Conservation (phyloP, 2,888 invertebrate species). For the Chesias legatella region DNA sequence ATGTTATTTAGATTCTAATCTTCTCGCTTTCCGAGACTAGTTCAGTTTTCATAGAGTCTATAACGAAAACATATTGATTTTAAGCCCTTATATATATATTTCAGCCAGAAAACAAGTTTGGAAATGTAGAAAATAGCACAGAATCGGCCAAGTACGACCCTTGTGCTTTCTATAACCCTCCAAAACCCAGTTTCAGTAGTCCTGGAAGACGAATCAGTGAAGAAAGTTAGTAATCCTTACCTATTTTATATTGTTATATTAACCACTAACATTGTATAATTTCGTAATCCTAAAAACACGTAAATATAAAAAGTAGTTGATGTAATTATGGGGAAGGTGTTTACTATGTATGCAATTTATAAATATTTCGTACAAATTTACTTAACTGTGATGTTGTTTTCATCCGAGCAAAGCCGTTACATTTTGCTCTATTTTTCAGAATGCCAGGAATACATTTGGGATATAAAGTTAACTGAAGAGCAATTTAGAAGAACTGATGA, state of each 20-base stretch:
- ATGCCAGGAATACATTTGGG: constrained; percentile 46
- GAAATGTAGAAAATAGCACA: constrained; percentile 1
- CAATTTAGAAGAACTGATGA: constrained; percentile 12
- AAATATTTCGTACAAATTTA: no score
- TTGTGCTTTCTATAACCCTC: constrained; percentile 32
- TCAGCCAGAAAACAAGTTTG: constrained; percentile 12
- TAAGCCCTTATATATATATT: neutral
- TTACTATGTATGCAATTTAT: no score
- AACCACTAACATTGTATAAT: no score
- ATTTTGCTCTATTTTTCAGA: constrained; percentile 35
- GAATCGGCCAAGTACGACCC: constrained; percentile 21
- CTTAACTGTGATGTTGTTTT: no score
- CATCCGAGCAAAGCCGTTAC: no score
- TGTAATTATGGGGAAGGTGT: no score
- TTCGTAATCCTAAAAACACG: no score
- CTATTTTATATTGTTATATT: no score
- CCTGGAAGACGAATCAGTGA: constrained; percentile 42
- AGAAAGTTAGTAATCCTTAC: constrained; percentile 45
- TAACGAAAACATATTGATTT: neutral
- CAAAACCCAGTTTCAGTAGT: constrained; percentile 40
- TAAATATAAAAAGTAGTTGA: no score
- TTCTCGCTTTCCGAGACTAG: no score
- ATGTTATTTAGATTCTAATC: no score
- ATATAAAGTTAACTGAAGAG: constrained; percentile 34
- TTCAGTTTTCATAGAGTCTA: no score